phyloP scores from a whole-genome alignment of 1,140 invertebrate species.

The Hirudo medicinalis region DNA sequence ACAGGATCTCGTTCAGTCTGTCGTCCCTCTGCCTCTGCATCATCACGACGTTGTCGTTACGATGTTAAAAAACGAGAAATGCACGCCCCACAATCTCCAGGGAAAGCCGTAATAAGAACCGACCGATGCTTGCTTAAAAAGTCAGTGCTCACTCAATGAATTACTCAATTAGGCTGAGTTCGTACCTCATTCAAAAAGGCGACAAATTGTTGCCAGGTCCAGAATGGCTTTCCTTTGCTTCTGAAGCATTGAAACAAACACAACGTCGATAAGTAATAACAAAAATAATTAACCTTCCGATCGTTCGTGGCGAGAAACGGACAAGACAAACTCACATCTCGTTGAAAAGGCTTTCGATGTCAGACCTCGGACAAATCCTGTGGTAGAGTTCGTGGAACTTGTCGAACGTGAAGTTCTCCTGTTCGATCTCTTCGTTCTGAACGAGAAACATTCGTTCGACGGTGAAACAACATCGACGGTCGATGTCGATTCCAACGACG shows the following conservation, averaged over 20 bases:
- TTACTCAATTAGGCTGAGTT: neutral
- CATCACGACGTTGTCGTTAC: too few species aligned
- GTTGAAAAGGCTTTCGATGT: conserved; percentile 95
- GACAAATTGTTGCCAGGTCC: conserved; percentile 11
- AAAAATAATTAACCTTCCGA: neutral
- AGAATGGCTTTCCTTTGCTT: conserved; percentile 6
- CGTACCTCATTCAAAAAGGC: neutral
- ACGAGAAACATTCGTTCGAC: conserved; percentile 22
- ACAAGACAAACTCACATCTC: conserved; percentile 58
- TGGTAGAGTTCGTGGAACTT: conserved; percentile 97
- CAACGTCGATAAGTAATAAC: neutral
- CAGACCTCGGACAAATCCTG: conserved; percentile 95
- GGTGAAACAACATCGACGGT: neutral
- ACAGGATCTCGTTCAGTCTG: conserved; percentile 94
- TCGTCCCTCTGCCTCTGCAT: conserved; percentile 88
- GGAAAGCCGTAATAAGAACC: neutral
- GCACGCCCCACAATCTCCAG: neutral
- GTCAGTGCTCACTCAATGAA: too few species aligned
- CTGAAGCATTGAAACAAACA: neutral
- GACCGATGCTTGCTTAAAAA: too few species aligned
- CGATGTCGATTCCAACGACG: neutral
- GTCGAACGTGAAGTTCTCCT: conserved; percentile 88
- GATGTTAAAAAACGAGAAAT: neutral
- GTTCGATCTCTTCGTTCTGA: conserved; percentile 73
- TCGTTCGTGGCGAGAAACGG: too few species aligned